Percentiles rank a stretch among this genome's conserved stretches.
Evolutionary conservation across 2,888 invertebrate genomes (phyloP).

Genomic region (Matsumyia berberina): DNA sequence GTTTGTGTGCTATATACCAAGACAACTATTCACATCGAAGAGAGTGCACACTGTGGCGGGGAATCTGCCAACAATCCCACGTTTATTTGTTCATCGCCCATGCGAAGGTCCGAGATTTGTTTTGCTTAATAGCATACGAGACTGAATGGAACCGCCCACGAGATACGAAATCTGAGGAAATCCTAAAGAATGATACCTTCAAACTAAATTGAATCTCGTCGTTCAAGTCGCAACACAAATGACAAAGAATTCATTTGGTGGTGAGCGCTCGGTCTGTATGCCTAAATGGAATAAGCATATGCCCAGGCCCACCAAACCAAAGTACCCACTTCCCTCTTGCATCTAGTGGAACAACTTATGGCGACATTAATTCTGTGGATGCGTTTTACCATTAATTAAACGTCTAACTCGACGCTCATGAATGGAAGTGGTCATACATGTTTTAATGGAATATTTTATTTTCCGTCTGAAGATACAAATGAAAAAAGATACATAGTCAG

Average conservation of each 20-base stretch:
- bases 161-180: conserved; percentile 22
- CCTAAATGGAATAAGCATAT: conserved; percentile 36
- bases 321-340: conserved; percentile 9
- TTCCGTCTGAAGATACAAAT: conserved; percentile 41
- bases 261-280: neutral
- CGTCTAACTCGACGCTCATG: conserved; percentile 68
- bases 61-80: conserved; percentile 70
- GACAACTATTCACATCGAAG: neutral
- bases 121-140: conserved; percentile 51
- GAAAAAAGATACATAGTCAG: conserved; percentile 29
- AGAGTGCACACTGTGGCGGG: conserved; percentile 13
- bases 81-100: conserved; percentile 72
- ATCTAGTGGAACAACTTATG: conserved; percentile 69
- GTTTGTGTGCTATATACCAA: conserved; percentile 22
- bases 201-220: conserved; percentile 39
- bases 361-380: conserved; percentile 67
- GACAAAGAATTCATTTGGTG: conserved; percentile 37
- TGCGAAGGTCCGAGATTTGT: conserved; percentile 65
- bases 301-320: conserved; percentile 9
- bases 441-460: conserved; percentile 66
- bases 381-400: conserved; percentile 69
- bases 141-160: conserved; percentile 70
- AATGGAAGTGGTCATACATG: conserved; percentile 68
- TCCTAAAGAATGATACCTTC: conserved; percentile 33
- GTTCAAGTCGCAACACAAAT: conserved; percentile 25